Percentiles rank a stretch among this genome's conserved stretches.
These are phyloP conservation scores for Lasaia peninsularis DNA, from an alignment of 1,140 invertebrate genomes.

Conservation along the genomic window DNA sequence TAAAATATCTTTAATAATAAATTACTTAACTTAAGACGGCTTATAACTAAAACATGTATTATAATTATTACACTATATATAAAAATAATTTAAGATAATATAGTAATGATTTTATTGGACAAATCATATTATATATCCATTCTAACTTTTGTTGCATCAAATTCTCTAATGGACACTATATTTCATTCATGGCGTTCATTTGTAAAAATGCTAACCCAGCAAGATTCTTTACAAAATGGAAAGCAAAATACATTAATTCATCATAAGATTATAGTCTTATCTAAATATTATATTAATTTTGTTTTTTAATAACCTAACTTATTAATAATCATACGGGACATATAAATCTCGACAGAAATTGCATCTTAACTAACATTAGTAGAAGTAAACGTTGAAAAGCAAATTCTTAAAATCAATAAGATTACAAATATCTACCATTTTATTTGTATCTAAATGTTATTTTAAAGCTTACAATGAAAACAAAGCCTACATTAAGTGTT, in stretches of 20 bases:
- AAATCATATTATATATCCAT: slow-evolving; percentile 21
- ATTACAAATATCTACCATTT: slow-evolving; percentile 7
- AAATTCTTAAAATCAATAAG: slow-evolving; percentile 17
- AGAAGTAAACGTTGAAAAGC: slow-evolving; percentile 20
- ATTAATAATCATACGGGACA: background rate
- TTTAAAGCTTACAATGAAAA: slow-evolving; percentile 37
- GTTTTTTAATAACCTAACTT: background rate
- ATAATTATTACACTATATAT: slow-evolving; percentile 52
- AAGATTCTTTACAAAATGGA: background rate
- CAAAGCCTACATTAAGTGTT: slow-evolving; percentile 34
- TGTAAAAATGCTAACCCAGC: slow-evolving; percentile 5
- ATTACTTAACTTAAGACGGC: slow-evolving; percentile 49
- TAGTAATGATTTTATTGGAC: slow-evolving; percentile 47
- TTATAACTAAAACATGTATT: slow-evolving; percentile 56
- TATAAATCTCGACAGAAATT: slow-evolving; percentile 1
- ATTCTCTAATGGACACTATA: slow-evolving; percentile 20
- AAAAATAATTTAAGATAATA: slow-evolving; percentile 67
- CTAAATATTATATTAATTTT: slow-evolving; percentile 3
- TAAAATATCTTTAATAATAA: slow-evolving; percentile 53
- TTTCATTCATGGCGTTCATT: background rate
- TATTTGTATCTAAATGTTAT: slow-evolving; percentile 43
- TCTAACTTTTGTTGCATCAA: slow-evolving; percentile 19
- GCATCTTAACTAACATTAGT: slow-evolving; percentile 12
- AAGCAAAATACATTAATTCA: background rate
- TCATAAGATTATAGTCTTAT: slow-evolving; percentile 5